Base-by-base conservation (phyloP, 2,113 vertebrate genomes). In the Entomyzon cyanotis region DNA sequence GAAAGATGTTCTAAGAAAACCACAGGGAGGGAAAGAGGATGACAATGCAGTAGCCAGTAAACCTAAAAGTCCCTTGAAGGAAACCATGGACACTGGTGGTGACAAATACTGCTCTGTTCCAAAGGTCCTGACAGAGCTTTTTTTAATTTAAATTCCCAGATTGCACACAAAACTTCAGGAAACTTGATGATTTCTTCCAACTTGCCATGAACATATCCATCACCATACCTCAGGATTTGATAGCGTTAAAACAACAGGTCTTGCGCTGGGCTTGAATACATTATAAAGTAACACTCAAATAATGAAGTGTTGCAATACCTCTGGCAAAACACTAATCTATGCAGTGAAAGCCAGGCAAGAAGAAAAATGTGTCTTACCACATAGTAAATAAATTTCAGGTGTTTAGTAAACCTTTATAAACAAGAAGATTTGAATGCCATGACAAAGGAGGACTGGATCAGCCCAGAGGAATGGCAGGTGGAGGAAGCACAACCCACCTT, bases 351-450 rank as follows among this genome's bases (percentile, higher is more conserved):
- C 39, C 77, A 95, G 68, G 47, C 37, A 93, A 63, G 77, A 94
- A 92, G 64, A 68, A 90, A 93, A 94, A 94, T 53, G 92, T 95
- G 89, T 88, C 76, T 76, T 59, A 60, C 85, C 84, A 83, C 83
- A 87, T 8, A 90, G 93, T 55, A 96, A 96, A 94, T 95, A 92
- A 74, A 55, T 88, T 88, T 42, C 53, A 96, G 55, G 94, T 90
- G 89, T 94, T 95, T 84, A 88, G 94, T 79, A 96, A 96, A 95
- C 89, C 60, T 95, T 83, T 74, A 91, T 87, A 95, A 97, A 96
- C 88, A 93, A 52, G 41, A 49, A 39, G 31, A 28, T 80, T 70
- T 73, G 63, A 68, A 68, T 33, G 47, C 75, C 84, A 52, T 37
- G 65, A 42, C 79, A 91, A 84, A 84, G 0, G 3, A 63, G 74